Evolutionary conservation across 2,113 vertebrate species (phyloP).

Genomic region (Brevimyrus niger): DNA sequence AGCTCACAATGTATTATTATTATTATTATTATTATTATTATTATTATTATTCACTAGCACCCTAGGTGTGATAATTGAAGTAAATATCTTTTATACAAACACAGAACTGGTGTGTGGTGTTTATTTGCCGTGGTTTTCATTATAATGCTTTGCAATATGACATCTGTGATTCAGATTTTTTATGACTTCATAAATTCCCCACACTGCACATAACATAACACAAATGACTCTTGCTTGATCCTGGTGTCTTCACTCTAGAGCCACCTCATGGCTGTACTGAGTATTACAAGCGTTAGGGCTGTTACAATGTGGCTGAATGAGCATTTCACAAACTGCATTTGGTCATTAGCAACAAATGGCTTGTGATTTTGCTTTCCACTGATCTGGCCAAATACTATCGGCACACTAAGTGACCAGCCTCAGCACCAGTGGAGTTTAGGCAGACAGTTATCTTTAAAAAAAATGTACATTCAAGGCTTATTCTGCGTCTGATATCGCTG

Average conservation of each 20-base stretch:
- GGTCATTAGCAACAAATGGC: not conserved
- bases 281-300: not conserved
- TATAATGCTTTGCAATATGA: not conserved
- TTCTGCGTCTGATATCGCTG: not conserved
- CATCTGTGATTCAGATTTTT: not conserved
- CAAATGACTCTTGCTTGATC: not conserved
- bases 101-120: slow-evolving; percentile 62
- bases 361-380: not conserved
- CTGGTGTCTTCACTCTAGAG: not conserved
- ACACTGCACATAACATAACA: not conserved
- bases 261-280: not conserved
- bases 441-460: not conserved
- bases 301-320: not conserved
- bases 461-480: not conserved
- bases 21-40: slow-evolving; percentile 64
- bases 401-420: not conserved
- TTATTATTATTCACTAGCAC: slow-evolving; percentile 86
- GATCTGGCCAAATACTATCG: not conserved
- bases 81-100: slow-evolving; percentile 98
- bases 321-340: not conserved
- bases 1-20: slow-evolving; percentile 71
- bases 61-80: slow-evolving; percentile 94
- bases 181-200: not conserved
- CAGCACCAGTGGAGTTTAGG: not conserved
- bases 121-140: slow-evolving; percentile 37